Conservation (phyloP, 2,888 invertebrate genomes). For the Dolomedes plantarius region DNA sequence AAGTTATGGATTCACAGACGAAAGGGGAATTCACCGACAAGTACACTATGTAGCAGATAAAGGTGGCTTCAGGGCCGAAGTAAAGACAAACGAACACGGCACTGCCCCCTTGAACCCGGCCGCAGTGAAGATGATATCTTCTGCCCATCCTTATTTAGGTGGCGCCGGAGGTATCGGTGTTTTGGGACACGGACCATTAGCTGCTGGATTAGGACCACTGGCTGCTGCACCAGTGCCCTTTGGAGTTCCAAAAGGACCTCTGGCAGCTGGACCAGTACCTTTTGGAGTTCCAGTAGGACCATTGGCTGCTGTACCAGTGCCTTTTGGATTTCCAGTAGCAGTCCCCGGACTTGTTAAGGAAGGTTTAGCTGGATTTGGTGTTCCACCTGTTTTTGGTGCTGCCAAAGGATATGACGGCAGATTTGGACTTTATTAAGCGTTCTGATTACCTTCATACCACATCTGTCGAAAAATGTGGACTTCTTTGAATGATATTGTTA, state of each 20-base stretch:
- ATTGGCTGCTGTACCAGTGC: too few species aligned
- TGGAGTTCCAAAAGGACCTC: too few species aligned
- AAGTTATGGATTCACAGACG: slow-evolving; percentile 42
- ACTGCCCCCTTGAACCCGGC: slow-evolving; percentile 13
- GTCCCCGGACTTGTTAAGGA: not conserved
- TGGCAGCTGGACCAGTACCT: too few species aligned
- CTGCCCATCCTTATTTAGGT: slow-evolving; percentile 3
- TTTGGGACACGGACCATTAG: not conserved
- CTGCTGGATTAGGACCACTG: not conserved
- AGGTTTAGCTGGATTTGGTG: not conserved
- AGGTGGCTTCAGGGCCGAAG: slow-evolving; percentile 35
- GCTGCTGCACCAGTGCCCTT: too few species aligned
- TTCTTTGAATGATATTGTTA: too few species aligned
- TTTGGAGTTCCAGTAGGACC: too few species aligned
- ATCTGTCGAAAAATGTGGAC: too few species aligned
- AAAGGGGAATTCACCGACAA: slow-evolving; percentile 17
- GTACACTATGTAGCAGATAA: slow-evolving; percentile 38
- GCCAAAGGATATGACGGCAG: slow-evolving; percentile 38
- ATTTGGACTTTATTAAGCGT: slow-evolving; percentile 17
- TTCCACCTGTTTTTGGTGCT: slow-evolving; percentile 7
- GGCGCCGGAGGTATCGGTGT: slow-evolving; percentile 28
- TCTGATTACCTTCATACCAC: too few species aligned
- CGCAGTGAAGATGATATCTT: slow-evolving; percentile 8
- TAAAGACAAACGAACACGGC: slow-evolving; percentile 44
- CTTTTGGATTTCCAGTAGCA: too few species aligned